Base-by-base conservation (phyloP, 2,888 invertebrate species). In the Pristionchus entomophagus region DNA sequence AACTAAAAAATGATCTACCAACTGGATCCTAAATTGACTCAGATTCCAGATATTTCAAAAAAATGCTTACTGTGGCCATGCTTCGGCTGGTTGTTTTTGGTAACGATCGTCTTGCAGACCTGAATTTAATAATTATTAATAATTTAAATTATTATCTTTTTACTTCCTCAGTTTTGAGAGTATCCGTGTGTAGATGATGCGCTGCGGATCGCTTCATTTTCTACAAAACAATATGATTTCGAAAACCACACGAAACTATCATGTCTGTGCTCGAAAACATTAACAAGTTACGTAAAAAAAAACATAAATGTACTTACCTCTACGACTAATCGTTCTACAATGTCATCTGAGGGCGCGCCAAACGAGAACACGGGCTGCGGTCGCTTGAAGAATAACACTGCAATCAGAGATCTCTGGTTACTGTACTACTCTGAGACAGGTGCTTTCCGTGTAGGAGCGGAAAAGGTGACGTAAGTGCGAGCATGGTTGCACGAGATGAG, bases 341-440 rank as follows among this genome's bases (percentile, higher is more conserved):
- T 22, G 8, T 51, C 62, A 26, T 84, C 62, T 0, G 17, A 26
- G 8, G 83, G 17, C 6, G 32, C 14, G 6, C 26, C 38, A 41
- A 82, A 82, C 6, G 73, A 49, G 49, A 29, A 80, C 51, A 51
- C 78, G 32, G 51, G 41, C 32, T 49, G 78, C 10, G 32, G 12
- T 10, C 78, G 35, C 59, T 82, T 82, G 41, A 82, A 10, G 59
- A 82, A 82, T 59, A 82, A 82, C 41, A 82, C 82, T 82, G 82
- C 32, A 82, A 82, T 45, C 22, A 19, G 17, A 2, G 4, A 56
- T n/a, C 26, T 56, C n/a, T n/a, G n/a, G n/a, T n/a, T n/a, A n/a
- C n/a, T n/a, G n/a, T n/a, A n/a, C n/a, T n/a, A n/a, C n/a, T n/a
- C n/a, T n/a, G n/a, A n/a, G n/a, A n/a, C 59, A 59, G 59, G 59